Evolutionary conservation across 2,113 vertebrate species (phyloP), one percentile per base, ranked within the genome.

Genomic region (Sorex fumeus): DNA sequence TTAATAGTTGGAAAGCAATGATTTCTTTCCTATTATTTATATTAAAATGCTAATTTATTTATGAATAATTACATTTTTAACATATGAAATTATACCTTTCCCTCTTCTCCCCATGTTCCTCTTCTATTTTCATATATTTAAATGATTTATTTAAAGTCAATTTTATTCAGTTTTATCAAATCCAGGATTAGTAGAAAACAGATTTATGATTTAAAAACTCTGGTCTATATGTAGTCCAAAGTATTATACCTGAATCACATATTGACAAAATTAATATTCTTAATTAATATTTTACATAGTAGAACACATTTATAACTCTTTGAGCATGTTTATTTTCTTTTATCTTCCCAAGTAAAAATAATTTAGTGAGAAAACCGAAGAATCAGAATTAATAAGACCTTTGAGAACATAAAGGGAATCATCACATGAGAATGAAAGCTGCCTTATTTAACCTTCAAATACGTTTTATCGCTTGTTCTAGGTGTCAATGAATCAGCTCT

Each of bases 281-380:
- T 53, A 66, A 36, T n/a, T 36, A 71, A 66, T 66, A 28, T 66
- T 91, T 87, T n/a, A 81, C 25, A 7, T 28, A 75, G 62, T 36
- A 64, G 32, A n/a, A 40, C 0, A 45, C 19, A 72, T 12, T 69
- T 23, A 34, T 43, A 84, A 57, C 1, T 43, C 21, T 81, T 2
- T 34, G 28, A 71, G 1, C 3, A 28, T 81, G 18, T 70, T 53
- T 53, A n/a, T 69, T 84, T 93, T 16, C 11, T 47, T 84, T n/a
- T 1, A 66, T 4, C 78, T 90, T 50, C 34, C 8, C 27, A 80
- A 93, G 40, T 87, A 6, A 82, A 81, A 90, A 62, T 77, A 3
- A 12, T 87, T 69, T 79, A 12, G 4, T 67, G 90, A 90, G 21
- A 40, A 90, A 60, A 64, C 64, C 72, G 43, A 72, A 76, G 8